Conservation (phyloP, 2,888 invertebrate genomes). For the Andrena bicolor region DNA sequence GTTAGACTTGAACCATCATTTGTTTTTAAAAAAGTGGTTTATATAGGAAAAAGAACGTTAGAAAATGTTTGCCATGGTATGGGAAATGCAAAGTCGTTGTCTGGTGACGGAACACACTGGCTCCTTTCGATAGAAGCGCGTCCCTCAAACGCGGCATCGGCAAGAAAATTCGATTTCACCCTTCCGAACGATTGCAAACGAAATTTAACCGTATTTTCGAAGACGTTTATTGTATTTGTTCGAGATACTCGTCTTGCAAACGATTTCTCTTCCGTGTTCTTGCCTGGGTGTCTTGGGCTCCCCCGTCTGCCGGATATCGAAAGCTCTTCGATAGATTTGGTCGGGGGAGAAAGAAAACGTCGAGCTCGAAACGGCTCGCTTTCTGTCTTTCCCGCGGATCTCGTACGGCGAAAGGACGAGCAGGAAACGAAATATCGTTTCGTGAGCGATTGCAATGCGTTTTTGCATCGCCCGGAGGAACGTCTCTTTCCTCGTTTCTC, state of each 20-base stretch:
- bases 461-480: background rate
- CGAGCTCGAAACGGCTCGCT: constrained; percentile 14
- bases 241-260: constrained; percentile 33
- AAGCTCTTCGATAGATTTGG: constrained; percentile 41
- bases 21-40: background rate
- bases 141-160: background rate
- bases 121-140: constrained; percentile 1
- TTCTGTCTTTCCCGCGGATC: constrained; percentile 20
- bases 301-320: constrained; percentile 36
- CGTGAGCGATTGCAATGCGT: constrained; percentile 18
- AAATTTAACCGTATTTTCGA: constrained; percentile 49
- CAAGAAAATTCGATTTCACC: constrained; percentile 7
- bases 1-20: background rate
- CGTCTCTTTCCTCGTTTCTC: background rate
- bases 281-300: constrained; percentile 12
- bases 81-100: background rate
- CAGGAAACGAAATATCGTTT: constrained; percentile 52
- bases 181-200: constrained; percentile 37
- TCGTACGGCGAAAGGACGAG: constrained; percentile 15
- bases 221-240: constrained; percentile 45
- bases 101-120: background rate
- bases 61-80: background rate
- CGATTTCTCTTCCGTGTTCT: constrained; percentile 29
- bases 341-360: constrained; percentile 33
- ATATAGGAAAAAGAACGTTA: no score